These are phyloP conservation scores for Phocides pigmalion DNA, from an alignment of 1,140 invertebrate genomes.

Conservation along the genomic window DNA sequence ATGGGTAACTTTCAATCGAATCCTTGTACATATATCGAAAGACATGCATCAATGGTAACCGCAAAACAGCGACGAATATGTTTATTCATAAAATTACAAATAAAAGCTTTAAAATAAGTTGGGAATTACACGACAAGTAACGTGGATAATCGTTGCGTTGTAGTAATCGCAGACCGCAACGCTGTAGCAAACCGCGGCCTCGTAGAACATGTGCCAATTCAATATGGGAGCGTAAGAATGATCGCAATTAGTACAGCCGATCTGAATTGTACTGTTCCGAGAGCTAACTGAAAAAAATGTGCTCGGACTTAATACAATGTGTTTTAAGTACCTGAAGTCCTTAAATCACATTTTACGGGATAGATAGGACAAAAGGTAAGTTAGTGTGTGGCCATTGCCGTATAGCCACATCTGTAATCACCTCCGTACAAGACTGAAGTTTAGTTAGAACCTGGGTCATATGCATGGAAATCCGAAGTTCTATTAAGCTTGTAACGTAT, in stretches of 20 bases:
- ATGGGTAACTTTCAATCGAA: neutral
- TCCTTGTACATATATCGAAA: neutral
- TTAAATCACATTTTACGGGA: too few relatives aligned
- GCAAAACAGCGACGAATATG: slow-evolving; percentile 25
- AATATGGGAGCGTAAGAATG: slow-evolving; percentile 57
- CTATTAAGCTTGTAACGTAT: too few relatives aligned
- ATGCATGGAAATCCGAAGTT: too few relatives aligned
- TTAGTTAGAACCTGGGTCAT: too few relatives aligned
- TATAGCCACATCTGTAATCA: too few relatives aligned
- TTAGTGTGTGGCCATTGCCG: too few relatives aligned
- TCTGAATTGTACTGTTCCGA: slow-evolving; percentile 40
- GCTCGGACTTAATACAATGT: too few relatives aligned
- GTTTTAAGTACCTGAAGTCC: too few relatives aligned
- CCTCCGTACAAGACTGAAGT: too few relatives aligned
- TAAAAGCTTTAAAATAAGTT: slow-evolving; percentile 50
- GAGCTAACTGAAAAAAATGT: neutral
- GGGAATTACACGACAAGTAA: slow-evolving; percentile 40
- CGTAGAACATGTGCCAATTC: slow-evolving; percentile 66
- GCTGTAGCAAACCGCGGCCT: slow-evolving; percentile 61
- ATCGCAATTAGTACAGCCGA: slow-evolving; percentile 61
- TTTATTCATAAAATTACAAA: slow-evolving; percentile 39
- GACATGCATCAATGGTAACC: slow-evolving; percentile 24
- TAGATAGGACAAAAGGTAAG: too few relatives aligned
- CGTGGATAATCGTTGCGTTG: slow-evolving; percentile 49
- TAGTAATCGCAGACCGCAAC: slow-evolving; percentile 70